phyloP scores from a whole-genome alignment of 2,113 vertebrate genomes.

The Pithys albifrons region DNA sequence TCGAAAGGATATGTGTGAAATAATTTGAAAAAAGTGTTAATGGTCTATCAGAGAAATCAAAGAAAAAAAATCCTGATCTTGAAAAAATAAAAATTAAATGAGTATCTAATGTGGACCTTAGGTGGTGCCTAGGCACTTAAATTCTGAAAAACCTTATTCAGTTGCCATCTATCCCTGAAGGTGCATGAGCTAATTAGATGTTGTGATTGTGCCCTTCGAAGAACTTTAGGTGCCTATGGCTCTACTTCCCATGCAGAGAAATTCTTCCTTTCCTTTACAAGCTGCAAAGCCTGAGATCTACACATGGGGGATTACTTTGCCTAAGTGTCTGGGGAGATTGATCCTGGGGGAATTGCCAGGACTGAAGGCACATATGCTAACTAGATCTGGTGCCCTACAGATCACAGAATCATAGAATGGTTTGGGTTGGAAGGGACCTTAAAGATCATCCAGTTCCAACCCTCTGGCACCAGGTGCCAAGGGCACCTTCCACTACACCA shows the following conservation, averaged over 20 bases:
- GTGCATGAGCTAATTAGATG: not conserved
- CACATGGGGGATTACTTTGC: not conserved
- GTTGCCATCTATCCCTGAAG: not conserved
- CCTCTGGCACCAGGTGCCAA: not conserved
- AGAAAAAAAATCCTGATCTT: not conserved
- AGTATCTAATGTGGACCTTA: not conserved
- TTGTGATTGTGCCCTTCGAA: not conserved
- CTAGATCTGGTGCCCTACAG: not conserved
- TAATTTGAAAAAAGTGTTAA: conserved; percentile 55
- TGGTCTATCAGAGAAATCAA: conserved; percentile 37
- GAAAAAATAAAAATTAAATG: not conserved
- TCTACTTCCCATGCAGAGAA: not conserved
- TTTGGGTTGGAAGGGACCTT: not conserved
- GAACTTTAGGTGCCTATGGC: not conserved
- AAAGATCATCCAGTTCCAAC: not conserved
- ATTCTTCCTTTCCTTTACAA: not conserved
- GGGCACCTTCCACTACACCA: not conserved
- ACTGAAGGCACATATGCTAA: accelerated
- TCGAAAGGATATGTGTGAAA: conserved; percentile 51
- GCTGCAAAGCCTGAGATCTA: not conserved
- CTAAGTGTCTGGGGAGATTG: not conserved
- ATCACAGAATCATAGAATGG: not conserved
- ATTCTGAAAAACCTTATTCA: not conserved
- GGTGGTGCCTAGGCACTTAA: not conserved
- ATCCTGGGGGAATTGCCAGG: not conserved